Evolutionary conservation across 2,113 vertebrate species (phyloP), one percentile per base, ranked within the genome.

Genomic region (Danionella cerebrum): DNA sequence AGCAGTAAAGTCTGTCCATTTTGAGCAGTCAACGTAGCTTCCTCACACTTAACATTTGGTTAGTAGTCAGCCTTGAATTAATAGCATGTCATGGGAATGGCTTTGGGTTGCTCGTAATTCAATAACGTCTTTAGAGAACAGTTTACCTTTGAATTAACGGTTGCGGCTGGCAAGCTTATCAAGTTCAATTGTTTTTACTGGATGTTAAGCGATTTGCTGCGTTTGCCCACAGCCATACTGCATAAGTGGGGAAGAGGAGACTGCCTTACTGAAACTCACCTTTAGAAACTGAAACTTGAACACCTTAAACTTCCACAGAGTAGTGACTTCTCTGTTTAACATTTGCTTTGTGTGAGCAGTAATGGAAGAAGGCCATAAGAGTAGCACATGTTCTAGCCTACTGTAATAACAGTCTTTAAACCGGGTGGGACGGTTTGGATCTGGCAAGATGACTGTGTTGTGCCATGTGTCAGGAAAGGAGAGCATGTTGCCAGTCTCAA

Each of bases 391-490:
- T 44, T 27, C 10, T 55, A 14, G n/a, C 13, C 21, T 57, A 36
- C 19, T n/a, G 7, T 57, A 39, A 57, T 57, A 36, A 57, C 33
- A 38, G 35, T 38, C 31, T 18, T 36, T 19, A 31, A 18, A 5
- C 10, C 7, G 27, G 51, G 27, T 53, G 51, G 29, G 29, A 53
- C 29, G 5, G 11, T 53, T 53, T 53, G 51, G 51, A 18, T 53
- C 51, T 53, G 16, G 10, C 16, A 53, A 6, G 4, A 1, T 1
- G 2, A 10, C 14, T 33, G 51, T 53, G 27, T 53, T 53, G 51
- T 53, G 51, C 51, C n/a, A n/a, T 53, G 51, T 53, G 51, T 53
- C 27, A 53, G 31, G 51, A 53, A 53, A 53, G 31, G 51, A 33
- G 48, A 44, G 44, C 2, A 25, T 33, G 51, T 11, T 35, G 51